A percentile compares a stretch with the other conserved stretches of the same genome.
These are phyloP conservation scores for Trachelipus rathkii DNA, from an alignment of 1,140 invertebrate genomes.

Conservation along the genomic window DNA sequence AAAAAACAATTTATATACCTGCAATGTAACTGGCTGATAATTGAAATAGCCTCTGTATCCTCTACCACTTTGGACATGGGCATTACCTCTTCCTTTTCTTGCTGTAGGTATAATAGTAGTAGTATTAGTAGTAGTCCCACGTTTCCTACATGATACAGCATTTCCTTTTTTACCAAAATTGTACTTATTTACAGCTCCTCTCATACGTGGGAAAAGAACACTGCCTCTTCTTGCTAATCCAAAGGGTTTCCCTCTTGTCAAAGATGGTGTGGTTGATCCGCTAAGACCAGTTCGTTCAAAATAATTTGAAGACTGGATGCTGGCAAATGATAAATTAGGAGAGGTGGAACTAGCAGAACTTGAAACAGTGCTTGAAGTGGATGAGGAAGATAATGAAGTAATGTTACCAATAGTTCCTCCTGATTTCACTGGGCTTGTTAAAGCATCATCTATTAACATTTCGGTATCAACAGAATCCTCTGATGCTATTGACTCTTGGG, in stretches of 20 bases:
- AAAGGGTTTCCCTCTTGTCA: conserved; percentile 35
- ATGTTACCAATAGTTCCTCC: not conserved
- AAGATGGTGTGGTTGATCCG: not conserved
- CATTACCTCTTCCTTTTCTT: not conserved
- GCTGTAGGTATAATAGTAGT: not conserved
- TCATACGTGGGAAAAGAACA: conserved; percentile 31
- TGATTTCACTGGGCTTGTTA: not conserved
- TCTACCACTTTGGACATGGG: conserved; percentile 17
- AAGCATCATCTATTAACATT: not conserved
- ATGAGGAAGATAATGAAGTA: not conserved
- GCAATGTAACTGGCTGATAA: conserved; percentile 36
- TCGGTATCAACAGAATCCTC: not conserved
- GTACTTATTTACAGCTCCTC: conserved; percentile 27
- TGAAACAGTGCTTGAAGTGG: not conserved
- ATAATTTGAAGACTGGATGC: not conserved
- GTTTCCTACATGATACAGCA: not conserved
- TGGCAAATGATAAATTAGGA: not conserved
- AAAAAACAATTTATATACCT: no score
- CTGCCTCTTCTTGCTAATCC: conserved; percentile 35
- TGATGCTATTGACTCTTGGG: not conserved
- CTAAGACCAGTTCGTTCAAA: not conserved
- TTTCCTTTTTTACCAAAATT: not conserved
- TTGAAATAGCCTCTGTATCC: conserved; percentile 43
- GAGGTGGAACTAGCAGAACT: not conserved
- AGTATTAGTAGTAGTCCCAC: not conserved